Base-by-base conservation (phyloP, 2,797 vertebrate genomes). In the Chelidonichthys spinosus region DNA sequence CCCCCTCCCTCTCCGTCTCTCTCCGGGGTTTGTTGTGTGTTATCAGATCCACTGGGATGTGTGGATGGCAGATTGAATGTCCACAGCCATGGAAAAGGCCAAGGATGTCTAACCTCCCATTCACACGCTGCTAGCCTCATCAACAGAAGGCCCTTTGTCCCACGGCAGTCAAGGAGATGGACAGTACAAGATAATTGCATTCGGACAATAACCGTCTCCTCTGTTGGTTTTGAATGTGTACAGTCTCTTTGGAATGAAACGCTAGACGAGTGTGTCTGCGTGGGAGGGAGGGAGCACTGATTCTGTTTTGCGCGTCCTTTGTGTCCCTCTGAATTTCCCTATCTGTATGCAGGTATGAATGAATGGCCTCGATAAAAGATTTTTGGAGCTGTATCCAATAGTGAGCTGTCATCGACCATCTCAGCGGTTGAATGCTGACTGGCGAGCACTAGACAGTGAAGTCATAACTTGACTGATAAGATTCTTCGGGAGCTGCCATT, bases 21-120 rank as follows among this genome's bases (percentile, higher is more conserved):
- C 87, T 89, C 83, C 69, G 78, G 87, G 84, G 89, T 87, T 93
- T 91, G 88, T 92, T 92, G 91, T 85, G 87, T 67, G 88, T 91
- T 93, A 93, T 94, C 93, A 92, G 93, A 94, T 93, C 90, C 89
- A 69, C 72, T 66, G 89, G 88, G 92, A 92, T 92, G 91, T 90
- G 91, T 91, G 87, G 84, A 92, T 85, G 92, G 88, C 89, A 90
- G 91, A 92, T 94, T 92, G 90, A 92, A 94, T 94, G 90, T 93
- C 92, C 74, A 67, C 84, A 72, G 81, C 90, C 82, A 87, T 89
- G 87, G 89, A 92, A 92, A 91, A 87, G 91, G 89, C 90, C 88
- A 91, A 87, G 84, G 91, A 93, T 91, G 91, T 91, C 91, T 91
- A 92, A 93, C 92, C 91, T 85, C 77, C 86, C 60, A 89, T 93